These are phyloP conservation scores for Drosophila meridionalis DNA, from an alignment of 2,888 invertebrate genomes.

Conservation along the genomic window DNA sequence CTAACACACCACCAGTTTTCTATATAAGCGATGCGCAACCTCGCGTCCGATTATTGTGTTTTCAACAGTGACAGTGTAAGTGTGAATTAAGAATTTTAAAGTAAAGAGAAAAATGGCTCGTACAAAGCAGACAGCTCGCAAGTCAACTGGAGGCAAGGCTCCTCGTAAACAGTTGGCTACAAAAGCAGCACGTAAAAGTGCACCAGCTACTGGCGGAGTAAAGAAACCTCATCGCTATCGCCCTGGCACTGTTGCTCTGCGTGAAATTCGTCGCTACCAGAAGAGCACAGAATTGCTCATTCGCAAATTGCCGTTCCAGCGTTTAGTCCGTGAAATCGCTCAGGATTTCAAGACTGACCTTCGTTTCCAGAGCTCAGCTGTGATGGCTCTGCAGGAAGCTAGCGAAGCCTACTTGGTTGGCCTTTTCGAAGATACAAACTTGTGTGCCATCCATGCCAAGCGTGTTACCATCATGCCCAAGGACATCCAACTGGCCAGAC, in stretches of 20 bases:
- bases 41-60: not conserved
- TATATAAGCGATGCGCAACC: slow-evolving; percentile 11
- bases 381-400: slow-evolving; percentile 31
- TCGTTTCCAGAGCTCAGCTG: slow-evolving; percentile 25
- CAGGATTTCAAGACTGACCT: slow-evolving; percentile 22
- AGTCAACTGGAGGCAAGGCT: slow-evolving; percentile 11
- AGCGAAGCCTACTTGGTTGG: slow-evolving; percentile 26
- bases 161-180: not conserved
- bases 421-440: slow-evolving; percentile 17
- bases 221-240: too few relatives aligned
- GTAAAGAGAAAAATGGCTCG: slow-evolving; percentile 3
- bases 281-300: slow-evolving; percentile 3
- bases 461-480: slow-evolving; percentile 98
- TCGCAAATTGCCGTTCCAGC: slow-evolving; percentile 22
- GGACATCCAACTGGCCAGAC: slow-evolving; percentile 96
- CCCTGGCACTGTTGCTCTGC: slow-evolving; percentile 3
- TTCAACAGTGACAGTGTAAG: slow-evolving; percentile 17
- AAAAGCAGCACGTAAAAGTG: too few relatives aligned
- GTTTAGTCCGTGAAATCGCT: slow-evolving; percentile 19
- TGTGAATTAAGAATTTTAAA: slow-evolving; percentile 2
- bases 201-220: too few relatives aligned
- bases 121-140: slow-evolving; percentile 8
- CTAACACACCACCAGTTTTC: slow-evolving; percentile 5
- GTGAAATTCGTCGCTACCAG: slow-evolving; percentile 6
- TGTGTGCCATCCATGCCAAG: slow-evolving; percentile 96